phyloP scores from a whole-genome alignment of 2,797 vertebrate genomes.

The Yasuhikotakia modesta region DNA sequence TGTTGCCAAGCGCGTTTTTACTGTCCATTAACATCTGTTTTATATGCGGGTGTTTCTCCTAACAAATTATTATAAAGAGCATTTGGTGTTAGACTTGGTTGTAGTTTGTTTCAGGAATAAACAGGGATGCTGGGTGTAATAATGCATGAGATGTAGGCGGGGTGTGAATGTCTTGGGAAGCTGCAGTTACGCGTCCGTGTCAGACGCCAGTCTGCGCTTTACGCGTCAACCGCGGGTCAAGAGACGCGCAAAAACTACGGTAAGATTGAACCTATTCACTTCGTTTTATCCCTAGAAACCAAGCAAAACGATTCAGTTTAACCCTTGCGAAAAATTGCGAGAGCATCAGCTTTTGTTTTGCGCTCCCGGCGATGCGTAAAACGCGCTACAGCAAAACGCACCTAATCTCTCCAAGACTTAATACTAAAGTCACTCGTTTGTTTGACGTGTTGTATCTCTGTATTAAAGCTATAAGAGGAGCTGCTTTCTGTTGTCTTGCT shows the following conservation, averaged over 20 bases:
- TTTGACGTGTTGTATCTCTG: not conserved
- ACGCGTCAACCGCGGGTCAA: slow-evolving; percentile 4
- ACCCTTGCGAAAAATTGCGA: not conserved
- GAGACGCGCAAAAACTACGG: slow-evolving; percentile 1
- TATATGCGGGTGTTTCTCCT: no score
- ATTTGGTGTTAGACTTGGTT: not conserved
- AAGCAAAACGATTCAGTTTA: not conserved
- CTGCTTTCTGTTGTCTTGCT: not conserved
- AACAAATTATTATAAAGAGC: no score
- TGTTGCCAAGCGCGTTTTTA: no score
- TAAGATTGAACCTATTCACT: slow-evolving; percentile 6
- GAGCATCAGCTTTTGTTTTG: not conserved
- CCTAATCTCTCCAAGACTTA: not conserved
- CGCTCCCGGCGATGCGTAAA: not conserved
- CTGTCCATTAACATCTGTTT: no score
- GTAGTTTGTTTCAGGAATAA: not conserved
- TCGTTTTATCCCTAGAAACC: not conserved
- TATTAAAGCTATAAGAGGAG: not conserved
- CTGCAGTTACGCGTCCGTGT: not conserved
- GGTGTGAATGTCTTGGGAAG: slow-evolving; percentile 14
- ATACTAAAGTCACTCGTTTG: not conserved
- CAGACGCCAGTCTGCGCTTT: not conserved
- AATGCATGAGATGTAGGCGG: slow-evolving; percentile 55
- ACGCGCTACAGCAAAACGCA: no score
- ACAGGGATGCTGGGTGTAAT: not conserved